A percentile compares a stretch with the other conserved stretches of the same genome.
phyloP scores from a whole-genome alignment of 2,797 vertebrate genomes.

The Holocentrus rufus region DNA sequence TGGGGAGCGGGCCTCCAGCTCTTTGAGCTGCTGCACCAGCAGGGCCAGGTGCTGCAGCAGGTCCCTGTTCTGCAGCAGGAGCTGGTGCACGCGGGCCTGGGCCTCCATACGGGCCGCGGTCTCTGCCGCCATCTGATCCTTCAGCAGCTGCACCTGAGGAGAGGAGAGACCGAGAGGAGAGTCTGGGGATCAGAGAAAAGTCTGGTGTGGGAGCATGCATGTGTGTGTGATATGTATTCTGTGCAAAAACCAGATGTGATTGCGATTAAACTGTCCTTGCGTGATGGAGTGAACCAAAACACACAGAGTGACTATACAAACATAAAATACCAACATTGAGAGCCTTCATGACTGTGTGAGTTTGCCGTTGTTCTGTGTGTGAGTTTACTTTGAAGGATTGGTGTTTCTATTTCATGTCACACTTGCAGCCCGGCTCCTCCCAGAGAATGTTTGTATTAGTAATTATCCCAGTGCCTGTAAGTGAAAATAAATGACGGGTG shows the following conservation, averaged over 20 bases:
- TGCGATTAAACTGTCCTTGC: no score
- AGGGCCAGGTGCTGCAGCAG: constrained; percentile 87
- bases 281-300: not conserved
- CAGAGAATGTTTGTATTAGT: no score
- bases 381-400: no score
- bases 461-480: not conserved
- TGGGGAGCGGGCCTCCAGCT: constrained; percentile 76
- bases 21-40: constrained; percentile 88
- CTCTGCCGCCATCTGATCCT: constrained; percentile 87
- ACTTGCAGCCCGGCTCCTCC: no score
- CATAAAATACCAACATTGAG: constrained; percentile 6
- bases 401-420: no score
- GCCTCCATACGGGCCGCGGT: constrained; percentile 85
- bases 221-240: not conserved
- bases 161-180: not conserved
- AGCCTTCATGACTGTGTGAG: no score
- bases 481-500: constrained; percentile 15
- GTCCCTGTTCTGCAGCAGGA: constrained; percentile 88
- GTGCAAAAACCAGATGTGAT: not conserved
- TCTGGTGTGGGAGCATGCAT: not conserved
- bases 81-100: constrained; percentile 87
- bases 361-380: no score
- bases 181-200: no score
- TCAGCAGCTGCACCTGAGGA: constrained; percentile 85
- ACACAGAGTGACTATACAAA: not conserved